phyloP scores from a whole-genome alignment of 2,888 invertebrate species.

The Oligia strigilis region DNA sequence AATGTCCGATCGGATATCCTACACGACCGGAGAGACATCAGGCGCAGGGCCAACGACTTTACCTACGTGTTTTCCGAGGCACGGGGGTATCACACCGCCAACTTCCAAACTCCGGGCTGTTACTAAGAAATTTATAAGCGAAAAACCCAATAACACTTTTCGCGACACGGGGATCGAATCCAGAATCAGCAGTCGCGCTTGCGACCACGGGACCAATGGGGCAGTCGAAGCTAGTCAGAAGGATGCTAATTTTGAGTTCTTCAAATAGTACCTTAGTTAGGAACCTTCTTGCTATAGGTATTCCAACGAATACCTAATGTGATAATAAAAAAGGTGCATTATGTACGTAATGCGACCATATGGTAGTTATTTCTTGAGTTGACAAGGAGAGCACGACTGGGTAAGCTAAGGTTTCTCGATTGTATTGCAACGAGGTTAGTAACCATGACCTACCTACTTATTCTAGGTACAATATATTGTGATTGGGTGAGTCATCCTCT shows the following conservation, averaged over 20 bases:
- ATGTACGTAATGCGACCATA: constrained; percentile 12
- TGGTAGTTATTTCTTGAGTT: constrained; percentile 7
- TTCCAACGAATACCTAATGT: neutral
- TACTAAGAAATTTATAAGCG: too few relatives aligned
- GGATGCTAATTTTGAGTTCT: neutral
- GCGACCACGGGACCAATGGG: too few relatives aligned
- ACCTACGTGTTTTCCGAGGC: neutral
- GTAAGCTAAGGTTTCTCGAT: constrained; percentile 23
- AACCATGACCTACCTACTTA: neutral
- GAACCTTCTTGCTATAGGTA: neutral
- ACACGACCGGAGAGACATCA: neutral
- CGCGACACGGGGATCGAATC: too few relatives aligned
- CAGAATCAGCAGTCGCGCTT: too few relatives aligned
- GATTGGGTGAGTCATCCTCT: neutral
- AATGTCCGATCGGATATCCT: neutral
- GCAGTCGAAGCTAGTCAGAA: neutral
- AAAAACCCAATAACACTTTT: too few relatives aligned
- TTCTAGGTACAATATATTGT: neutral
- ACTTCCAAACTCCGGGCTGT: neutral
- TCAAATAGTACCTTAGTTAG: neutral
- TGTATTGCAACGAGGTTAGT: constrained; percentile 6
- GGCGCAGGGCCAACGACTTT: neutral
- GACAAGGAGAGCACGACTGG: constrained; percentile 13
- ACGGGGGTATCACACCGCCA: neutral
- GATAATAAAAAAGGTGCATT: neutral